These are phyloP conservation scores for Cirrhinus mrigala DNA, from an alignment of 2,797 vertebrate species.

Conservation along the genomic window DNA sequence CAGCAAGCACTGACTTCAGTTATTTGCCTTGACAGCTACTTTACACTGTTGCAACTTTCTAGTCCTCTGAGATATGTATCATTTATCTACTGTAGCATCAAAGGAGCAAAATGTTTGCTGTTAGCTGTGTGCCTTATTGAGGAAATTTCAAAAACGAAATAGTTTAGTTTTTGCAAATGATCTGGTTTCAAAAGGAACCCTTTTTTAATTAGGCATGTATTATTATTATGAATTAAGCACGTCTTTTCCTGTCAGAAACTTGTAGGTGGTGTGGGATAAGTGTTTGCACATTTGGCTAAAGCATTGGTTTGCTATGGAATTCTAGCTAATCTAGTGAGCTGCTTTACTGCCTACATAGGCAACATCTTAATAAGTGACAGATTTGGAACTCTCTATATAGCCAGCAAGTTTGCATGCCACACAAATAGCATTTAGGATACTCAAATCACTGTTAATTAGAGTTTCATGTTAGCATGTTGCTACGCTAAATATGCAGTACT, in stretches of 20 bases:
- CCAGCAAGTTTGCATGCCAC: background rate
- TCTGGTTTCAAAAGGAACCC: background rate
- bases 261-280: background rate
- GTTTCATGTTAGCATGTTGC: background rate
- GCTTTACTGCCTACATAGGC: background rate
- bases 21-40: slow-evolving; percentile 34
- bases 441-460: background rate
- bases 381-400: background rate
- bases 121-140: slow-evolving; percentile 1
- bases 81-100: slow-evolving; percentile 10
- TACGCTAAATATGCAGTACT: background rate
- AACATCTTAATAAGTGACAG: background rate
- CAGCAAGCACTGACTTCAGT: slow-evolving; percentile 23
- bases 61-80: slow-evolving; percentile 32
- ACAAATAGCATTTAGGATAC: background rate
- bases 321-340: background rate
- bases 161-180: background rate
- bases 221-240: background rate
- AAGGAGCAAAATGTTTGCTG: background rate
- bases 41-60: slow-evolving; percentile 28
- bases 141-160: background rate
- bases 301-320: background rate
- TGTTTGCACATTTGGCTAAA: background rate
- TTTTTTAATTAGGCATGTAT: background rate
- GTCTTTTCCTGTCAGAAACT: background rate